Percentiles rank a stretch among this genome's conserved stretches.
phyloP scores from a whole-genome alignment of 2,888 invertebrate species.

The Encarsia formosa region DNA sequence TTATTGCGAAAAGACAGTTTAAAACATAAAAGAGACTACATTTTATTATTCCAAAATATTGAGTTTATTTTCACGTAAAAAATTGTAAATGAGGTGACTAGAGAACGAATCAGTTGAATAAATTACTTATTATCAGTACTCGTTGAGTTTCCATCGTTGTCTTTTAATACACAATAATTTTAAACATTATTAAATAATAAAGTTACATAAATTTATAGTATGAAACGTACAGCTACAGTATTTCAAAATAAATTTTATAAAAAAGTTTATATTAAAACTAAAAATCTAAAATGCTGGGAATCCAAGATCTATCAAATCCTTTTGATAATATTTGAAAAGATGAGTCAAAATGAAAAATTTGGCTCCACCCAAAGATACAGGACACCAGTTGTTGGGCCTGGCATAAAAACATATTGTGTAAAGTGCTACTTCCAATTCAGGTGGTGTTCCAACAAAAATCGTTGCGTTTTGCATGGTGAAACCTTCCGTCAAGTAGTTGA shows the following conservation, averaged over 20 bases:
- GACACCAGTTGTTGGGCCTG: slow-evolving; percentile 53
- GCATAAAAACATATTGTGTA: slow-evolving; percentile 59
- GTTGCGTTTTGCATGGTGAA: slow-evolving; percentile 49
- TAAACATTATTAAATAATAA: neutral
- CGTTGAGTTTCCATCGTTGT: neutral
- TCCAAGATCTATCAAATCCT: slow-evolving; percentile 38
- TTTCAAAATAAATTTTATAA: neutral
- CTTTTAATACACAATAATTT: neutral
- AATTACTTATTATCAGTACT: too few species aligned
- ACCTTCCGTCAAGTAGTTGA: slow-evolving; percentile 49
- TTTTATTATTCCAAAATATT: too few species aligned
- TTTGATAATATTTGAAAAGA: slow-evolving; percentile 37
- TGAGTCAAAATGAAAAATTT: slow-evolving; percentile 47
- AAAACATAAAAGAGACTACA: too few species aligned
- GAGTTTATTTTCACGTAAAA: too few species aligned
- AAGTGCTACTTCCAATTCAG: slow-evolving; percentile 60
- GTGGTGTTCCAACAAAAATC: slow-evolving; percentile 55
- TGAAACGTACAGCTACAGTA: neutral
- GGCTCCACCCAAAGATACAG: slow-evolving; percentile 50
- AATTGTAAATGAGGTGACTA: too few species aligned
- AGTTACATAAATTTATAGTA: neutral
- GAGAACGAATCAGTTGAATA: too few species aligned
- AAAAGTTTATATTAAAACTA: neutral
- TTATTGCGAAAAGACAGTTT: too few species aligned
- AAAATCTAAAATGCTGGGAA: slow-evolving; percentile 33